Percentiles rank a stretch among this genome's conserved stretches.
Evolutionary conservation across 2,797 vertebrate genomes (phyloP).

Genomic region (Pempheris klunzingeri): DNA sequence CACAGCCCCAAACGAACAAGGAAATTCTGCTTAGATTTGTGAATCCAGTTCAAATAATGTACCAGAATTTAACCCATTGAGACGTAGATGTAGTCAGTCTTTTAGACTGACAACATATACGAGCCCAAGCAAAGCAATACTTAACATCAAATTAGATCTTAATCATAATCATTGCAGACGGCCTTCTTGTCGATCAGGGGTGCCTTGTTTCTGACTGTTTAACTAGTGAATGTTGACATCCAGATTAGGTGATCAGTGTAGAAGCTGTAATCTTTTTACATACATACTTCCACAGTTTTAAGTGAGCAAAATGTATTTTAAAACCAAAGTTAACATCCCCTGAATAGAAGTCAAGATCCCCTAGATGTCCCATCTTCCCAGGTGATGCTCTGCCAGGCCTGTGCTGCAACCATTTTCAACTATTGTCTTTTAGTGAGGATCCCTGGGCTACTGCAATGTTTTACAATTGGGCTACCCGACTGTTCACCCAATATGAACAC

Average conservation of each 20-base stretch:
- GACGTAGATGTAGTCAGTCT: too few relatives aligned
- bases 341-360: neutral
- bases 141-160: neutral
- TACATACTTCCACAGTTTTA: neutral
- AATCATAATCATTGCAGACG: neutral
- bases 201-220: neutral
- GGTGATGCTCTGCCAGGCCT: neutral
- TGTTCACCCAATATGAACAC: neutral
- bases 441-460: neutral
- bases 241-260: neutral
- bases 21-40: too few relatives aligned
- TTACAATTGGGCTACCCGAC: neutral
- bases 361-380: neutral
- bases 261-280: neutral
- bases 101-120: neutral
- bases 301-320: neutral
- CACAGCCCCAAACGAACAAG: constrained; percentile 6
- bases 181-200: neutral
- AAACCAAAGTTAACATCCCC: neutral
- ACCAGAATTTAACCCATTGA: neutral
- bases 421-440: neutral
- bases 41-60: neutral
- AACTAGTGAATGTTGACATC: neutral
- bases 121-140: neutral
- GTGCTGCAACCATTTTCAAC: too few relatives aligned